phyloP scores from a whole-genome alignment of 2,113 vertebrate species.

The Phrynosoma blainvillii region DNA sequence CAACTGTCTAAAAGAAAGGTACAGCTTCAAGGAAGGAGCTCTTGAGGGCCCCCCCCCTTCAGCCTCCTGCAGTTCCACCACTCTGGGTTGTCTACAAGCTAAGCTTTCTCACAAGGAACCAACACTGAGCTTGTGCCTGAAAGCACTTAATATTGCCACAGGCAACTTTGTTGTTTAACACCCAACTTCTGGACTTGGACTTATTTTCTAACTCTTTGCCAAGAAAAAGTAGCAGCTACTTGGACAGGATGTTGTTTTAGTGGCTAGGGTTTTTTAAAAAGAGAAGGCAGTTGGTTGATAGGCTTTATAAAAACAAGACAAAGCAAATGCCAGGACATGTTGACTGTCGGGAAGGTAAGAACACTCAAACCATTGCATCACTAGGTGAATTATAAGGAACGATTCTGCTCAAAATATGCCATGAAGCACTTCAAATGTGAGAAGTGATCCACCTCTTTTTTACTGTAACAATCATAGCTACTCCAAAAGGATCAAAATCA shows the following conservation, averaged over 20 bases:
- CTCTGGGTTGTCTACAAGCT: constrained; percentile 38
- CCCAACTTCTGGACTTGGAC: rapidly evolving
- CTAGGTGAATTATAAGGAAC: background rate
- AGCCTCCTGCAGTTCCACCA: constrained; percentile 25
- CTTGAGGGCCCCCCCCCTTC: constrained; percentile 48
- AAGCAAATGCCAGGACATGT: background rate
- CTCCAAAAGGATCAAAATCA: background rate
- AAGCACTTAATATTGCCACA: background rate
- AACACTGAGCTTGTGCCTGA: background rate
- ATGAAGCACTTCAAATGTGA: background rate
- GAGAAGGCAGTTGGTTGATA: rapidly evolving
- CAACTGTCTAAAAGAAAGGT: constrained; percentile 84
- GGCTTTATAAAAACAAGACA: background rate
- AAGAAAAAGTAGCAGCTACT: background rate
- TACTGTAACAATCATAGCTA: background rate
- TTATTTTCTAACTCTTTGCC: background rate
- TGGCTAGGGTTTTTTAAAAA: rapidly evolving
- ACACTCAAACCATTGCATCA: background rate
- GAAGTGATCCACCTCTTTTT: background rate
- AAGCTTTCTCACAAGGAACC: rapidly evolving
- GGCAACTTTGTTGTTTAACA: background rate
- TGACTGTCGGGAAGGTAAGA: background rate
- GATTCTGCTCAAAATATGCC: background rate
- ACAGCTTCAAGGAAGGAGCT: constrained; percentile 74
- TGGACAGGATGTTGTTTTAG: background rate